These are phyloP conservation scores for Petrophora chlorosata DNA, from an alignment of 2,888 invertebrate species.

Conservation along the genomic window DNA sequence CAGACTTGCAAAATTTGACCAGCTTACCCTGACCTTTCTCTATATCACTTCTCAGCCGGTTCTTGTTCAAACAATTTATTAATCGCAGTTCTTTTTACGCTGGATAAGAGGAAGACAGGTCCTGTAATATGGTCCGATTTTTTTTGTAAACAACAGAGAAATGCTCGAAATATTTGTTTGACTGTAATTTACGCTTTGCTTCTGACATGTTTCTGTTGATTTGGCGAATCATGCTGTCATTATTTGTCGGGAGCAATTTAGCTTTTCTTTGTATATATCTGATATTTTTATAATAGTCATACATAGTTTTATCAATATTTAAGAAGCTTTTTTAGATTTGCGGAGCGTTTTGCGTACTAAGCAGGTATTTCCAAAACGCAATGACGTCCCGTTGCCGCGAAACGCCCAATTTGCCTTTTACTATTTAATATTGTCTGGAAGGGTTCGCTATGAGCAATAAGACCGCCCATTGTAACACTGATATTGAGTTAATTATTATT, in stretches of 20 bases:
- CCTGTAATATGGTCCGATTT: conserved; percentile 23
- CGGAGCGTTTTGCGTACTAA: too few species aligned
- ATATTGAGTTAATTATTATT: too few species aligned
- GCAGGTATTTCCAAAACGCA: too few species aligned
- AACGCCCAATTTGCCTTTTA: too few species aligned
- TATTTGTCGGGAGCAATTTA: not conserved
- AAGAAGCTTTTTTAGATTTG: too few species aligned
- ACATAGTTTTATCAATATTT: too few species aligned
- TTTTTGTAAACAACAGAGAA: conserved; percentile 26
- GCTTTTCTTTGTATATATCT: not conserved
- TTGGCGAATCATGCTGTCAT: conserved; percentile 2
- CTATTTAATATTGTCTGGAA: too few species aligned
- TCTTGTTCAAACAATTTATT: conserved; percentile 25
- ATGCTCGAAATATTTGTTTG: conserved; percentile 22
- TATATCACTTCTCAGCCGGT: conserved; percentile 2
- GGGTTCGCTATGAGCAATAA: too few species aligned
- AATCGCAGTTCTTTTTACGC: conserved; percentile 24
- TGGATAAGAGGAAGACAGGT: conserved; percentile 23
- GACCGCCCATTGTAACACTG: too few species aligned
- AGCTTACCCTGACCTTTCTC: conserved; percentile 25
- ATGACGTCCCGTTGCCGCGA: too few species aligned
- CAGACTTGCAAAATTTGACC: conserved; percentile 36
- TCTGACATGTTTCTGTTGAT: conserved; percentile 5
- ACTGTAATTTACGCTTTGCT: conserved; percentile 11
- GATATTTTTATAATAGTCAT: too few species aligned